phyloP scores from a whole-genome alignment of 2,113 vertebrate genomes.

The Cyrtonyx montezumae region DNA sequence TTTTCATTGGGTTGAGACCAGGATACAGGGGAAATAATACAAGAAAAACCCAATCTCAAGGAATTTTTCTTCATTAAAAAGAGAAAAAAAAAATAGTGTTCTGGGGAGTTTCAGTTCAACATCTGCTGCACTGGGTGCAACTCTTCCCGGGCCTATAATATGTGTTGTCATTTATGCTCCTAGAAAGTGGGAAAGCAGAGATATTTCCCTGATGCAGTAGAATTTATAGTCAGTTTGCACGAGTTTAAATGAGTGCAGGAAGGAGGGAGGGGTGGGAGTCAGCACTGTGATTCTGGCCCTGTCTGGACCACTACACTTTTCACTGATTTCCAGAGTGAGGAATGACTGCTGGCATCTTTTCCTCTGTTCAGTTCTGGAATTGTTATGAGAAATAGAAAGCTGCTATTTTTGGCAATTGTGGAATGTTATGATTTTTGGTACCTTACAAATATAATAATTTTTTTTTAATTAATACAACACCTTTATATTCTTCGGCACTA shows the following conservation, averaged over 20 bases:
- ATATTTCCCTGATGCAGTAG: neutral
- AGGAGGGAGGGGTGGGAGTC: neutral
- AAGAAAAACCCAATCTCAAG: neutral
- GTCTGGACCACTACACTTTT: constrained; percentile 38
- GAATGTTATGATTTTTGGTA: constrained; percentile 13
- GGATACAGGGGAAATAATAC: neutral
- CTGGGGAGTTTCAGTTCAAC: neutral
- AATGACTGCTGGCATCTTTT: constrained; percentile 35
- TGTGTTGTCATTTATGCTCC: neutral
- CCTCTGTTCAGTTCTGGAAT: constrained; percentile 10
- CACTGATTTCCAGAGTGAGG: constrained; percentile 17
- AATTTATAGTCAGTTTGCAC: constrained; percentile 28
- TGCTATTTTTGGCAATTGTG: constrained; percentile 50
- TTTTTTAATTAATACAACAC: constrained; percentile 2
- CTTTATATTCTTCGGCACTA: neutral
- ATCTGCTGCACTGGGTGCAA: neutral
- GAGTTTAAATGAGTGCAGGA: constrained; percentile 8
- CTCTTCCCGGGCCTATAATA: neutral
- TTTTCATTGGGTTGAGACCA: neutral
- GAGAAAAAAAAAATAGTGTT: neutral
- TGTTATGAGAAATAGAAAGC: constrained; percentile 38
- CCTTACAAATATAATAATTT: neutral
- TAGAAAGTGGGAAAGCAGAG: neutral
- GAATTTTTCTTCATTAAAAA: neutral
- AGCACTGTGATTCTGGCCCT: neutral